phyloP scores from a whole-genome alignment of 2,888 invertebrate genomes.

The Heliconius hortense region DNA sequence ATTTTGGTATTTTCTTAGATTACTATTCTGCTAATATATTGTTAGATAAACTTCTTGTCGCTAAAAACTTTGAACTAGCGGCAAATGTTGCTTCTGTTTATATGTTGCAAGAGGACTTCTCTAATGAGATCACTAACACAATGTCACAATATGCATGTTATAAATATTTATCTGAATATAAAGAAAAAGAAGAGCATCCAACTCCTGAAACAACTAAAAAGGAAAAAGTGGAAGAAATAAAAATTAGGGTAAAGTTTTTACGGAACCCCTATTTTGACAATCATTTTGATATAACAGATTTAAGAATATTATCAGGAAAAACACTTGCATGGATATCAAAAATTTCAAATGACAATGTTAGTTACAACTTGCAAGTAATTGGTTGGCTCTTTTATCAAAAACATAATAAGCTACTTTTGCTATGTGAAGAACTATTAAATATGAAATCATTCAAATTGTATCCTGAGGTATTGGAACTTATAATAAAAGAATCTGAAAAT shows the following conservation, averaged over 20 bases:
- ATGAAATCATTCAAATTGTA: conserved; percentile 56
- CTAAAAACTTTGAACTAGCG: conserved; percentile 86
- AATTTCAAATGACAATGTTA: conserved; percentile 71
- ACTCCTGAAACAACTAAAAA: conserved; percentile 46
- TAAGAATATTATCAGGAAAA: conserved; percentile 89
- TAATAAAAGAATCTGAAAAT: conserved; percentile 53
- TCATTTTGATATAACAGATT: conserved; percentile 92
- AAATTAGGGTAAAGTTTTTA: conserved; percentile 89
- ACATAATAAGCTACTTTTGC: conserved; percentile 73
- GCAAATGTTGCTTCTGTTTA: conserved; percentile 88
- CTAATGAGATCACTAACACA: conserved; percentile 85
- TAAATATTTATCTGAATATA: conserved; percentile 81
- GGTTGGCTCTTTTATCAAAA: conserved; percentile 87
- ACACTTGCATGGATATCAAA: conserved; percentile 86
- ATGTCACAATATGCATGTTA: conserved; percentile 89
- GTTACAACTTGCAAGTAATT: conserved; percentile 82
- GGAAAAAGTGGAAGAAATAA: conserved; percentile 83
- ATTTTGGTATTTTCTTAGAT: conserved; percentile 96
- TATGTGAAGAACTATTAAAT: conserved; percentile 55
- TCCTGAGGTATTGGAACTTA: conserved; percentile 58
- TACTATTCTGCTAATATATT: conserved; percentile 88
- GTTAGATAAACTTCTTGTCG: conserved; percentile 88
- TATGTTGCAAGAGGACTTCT: conserved; percentile 94
- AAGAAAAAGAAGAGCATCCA: conserved; percentile 44
- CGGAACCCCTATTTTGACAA: conserved; percentile 93